Evolutionary conservation across 2,113 vertebrate genomes (phyloP).

Genomic region (Donacobius atricapilla): DNA sequence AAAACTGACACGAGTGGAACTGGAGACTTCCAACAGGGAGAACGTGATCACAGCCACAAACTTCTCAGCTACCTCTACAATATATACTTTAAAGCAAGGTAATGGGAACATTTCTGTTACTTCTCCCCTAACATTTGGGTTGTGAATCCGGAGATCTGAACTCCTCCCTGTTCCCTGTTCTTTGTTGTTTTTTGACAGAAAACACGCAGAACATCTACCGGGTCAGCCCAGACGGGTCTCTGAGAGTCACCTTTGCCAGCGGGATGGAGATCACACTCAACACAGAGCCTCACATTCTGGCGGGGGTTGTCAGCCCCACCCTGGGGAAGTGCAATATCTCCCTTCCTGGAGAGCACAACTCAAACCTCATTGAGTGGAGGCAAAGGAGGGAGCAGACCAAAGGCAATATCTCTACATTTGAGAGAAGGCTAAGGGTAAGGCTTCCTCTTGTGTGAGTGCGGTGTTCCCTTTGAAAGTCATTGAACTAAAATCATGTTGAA

Average conservation of each 20-base stretch:
- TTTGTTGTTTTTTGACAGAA: slow-evolving; percentile 72
- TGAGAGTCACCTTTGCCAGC: slow-evolving; percentile 90
- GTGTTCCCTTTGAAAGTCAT: slow-evolving; percentile 22
- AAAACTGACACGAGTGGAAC: slow-evolving; percentile 87
- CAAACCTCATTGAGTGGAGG: slow-evolving; percentile 96
- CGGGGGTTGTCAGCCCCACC: slow-evolving; percentile 89
- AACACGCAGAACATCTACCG: slow-evolving; percentile 92
- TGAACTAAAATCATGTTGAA: slow-evolving; percentile 25
- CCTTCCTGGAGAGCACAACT: slow-evolving; percentile 91
- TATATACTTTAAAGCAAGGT: slow-evolving; percentile 95
- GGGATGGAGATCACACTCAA: slow-evolving; percentile 94
- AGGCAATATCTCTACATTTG: slow-evolving; percentile 91
- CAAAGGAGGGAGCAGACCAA: slow-evolving; percentile 95
- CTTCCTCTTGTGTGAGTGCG: slow-evolving; percentile 24
- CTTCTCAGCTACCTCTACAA: slow-evolving; percentile 89
- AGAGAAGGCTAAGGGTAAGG: slow-evolving; percentile 94
- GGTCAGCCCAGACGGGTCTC: slow-evolving; percentile 91
- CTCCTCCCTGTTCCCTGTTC: neutral
- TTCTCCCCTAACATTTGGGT: neutral
- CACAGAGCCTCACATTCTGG: slow-evolving; percentile 90
- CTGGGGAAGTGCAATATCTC: slow-evolving; percentile 96
- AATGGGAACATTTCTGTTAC: slow-evolving; percentile 2
- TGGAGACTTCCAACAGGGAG: slow-evolving; percentile 87
- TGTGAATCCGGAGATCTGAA: neutral
- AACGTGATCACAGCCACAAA: slow-evolving; percentile 92